These are phyloP conservation scores for Timema podura DNA, from an alignment of 2,888 invertebrate species.

Conservation along the genomic window DNA sequence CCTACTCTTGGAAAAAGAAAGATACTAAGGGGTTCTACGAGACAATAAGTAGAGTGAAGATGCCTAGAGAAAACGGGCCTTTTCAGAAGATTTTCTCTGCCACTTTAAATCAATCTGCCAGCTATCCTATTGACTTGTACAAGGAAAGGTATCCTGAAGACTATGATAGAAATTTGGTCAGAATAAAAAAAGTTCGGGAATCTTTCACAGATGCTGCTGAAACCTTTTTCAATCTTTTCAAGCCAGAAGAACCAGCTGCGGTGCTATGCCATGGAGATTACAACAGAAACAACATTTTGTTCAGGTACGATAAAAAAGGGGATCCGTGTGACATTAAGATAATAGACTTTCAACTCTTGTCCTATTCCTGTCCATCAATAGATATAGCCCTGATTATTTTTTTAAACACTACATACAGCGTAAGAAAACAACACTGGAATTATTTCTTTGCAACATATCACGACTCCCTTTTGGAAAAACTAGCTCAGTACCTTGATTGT, in stretches of 20 bases:
- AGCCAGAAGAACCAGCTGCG: slow-evolving; percentile 27
- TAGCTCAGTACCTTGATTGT: slow-evolving; percentile 13
- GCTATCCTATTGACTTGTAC: background rate
- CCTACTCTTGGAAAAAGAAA: background rate
- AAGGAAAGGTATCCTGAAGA: background rate
- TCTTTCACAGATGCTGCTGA: slow-evolving; percentile 32
- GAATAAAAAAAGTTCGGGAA: slow-evolving; percentile 33
- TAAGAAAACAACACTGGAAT: slow-evolving; percentile 36
- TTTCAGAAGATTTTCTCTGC: too few relatives aligned
- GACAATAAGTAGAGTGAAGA: background rate
- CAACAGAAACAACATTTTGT: slow-evolving; percentile 44
- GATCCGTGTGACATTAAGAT: slow-evolving; percentile 28
- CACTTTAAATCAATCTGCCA: too few relatives aligned
- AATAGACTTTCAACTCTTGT: slow-evolving; percentile 29
- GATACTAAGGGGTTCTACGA: background rate
- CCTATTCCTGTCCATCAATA: slow-evolving; percentile 41
- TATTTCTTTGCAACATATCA: slow-evolving; percentile 38
- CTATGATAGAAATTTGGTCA: background rate
- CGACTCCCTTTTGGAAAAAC: slow-evolving; percentile 15
- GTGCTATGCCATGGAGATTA: slow-evolving; percentile 45
- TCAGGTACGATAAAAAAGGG: slow-evolving; percentile 38
- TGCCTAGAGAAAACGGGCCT: background rate
- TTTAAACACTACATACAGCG: slow-evolving; percentile 39
- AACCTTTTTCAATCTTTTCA: background rate
- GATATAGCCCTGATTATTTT: slow-evolving; percentile 42